Percentiles rank a stretch among this genome's conserved stretches.
These are phyloP conservation scores for Dromius quadrimaculatus DNA, from an alignment of 2,888 invertebrate species.

Conservation along the genomic window DNA sequence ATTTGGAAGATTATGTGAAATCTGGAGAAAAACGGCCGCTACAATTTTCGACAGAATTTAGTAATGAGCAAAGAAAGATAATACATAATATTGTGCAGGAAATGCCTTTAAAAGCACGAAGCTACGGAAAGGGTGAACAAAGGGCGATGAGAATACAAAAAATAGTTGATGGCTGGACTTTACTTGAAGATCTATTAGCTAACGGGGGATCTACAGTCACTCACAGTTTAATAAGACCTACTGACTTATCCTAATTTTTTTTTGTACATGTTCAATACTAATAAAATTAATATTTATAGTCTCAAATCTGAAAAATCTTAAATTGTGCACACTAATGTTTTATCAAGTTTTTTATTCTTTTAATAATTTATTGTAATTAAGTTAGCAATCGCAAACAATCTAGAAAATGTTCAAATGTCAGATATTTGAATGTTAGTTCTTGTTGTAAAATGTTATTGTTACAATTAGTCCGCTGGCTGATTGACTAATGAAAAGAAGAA, in stretches of 20 bases:
- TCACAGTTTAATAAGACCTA: constrained; percentile 7
- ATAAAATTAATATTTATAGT: too few relatives aligned
- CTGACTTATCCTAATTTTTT: not conserved
- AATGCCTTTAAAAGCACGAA: not conserved
- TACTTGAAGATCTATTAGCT: constrained; percentile 1
- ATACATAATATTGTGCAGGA: constrained; percentile 4
- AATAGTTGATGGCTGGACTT: constrained; percentile 6
- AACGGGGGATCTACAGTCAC: not conserved
- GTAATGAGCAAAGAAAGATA: not conserved
- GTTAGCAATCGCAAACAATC: too few relatives aligned
- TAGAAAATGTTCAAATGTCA: too few relatives aligned
- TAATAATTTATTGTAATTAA: too few relatives aligned
- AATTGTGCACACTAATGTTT: too few relatives aligned
- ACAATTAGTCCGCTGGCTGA: too few relatives aligned
- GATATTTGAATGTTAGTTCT: too few relatives aligned
- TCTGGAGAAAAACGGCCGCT: not conserved
- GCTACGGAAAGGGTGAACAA: not conserved
- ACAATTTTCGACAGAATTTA: not conserved
- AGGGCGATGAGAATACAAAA: not conserved
- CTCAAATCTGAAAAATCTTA: too few relatives aligned
- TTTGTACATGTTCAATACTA: too few relatives aligned
- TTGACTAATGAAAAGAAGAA: too few relatives aligned
- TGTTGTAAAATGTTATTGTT: too few relatives aligned
- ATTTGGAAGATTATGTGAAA: not conserved
- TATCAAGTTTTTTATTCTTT: too few relatives aligned